phyloP scores from a whole-genome alignment of 2,888 invertebrate species.

The Molorchus minor region DNA sequence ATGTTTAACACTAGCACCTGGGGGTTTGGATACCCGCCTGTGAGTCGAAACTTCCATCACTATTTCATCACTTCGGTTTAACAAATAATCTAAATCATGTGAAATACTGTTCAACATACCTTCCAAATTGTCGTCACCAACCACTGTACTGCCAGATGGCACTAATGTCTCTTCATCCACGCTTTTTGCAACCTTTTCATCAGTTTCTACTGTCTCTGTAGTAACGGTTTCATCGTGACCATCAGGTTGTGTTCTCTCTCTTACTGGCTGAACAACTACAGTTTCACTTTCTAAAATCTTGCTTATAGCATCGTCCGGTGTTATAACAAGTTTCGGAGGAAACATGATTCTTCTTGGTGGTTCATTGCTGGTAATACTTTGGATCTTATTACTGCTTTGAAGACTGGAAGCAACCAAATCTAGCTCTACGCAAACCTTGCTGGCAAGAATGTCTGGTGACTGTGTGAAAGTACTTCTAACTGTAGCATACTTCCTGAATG shows the following conservation, averaged over 20 bases:
- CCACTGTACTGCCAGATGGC: constrained; percentile 54
- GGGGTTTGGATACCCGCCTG: constrained; percentile 51
- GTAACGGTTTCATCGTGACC: constrained; percentile 51
- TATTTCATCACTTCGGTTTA: constrained; percentile 67
- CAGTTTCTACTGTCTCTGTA: constrained; percentile 37
- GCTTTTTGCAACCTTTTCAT: constrained; percentile 31
- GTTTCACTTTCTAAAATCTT: constrained; percentile 40
- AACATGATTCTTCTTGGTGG: constrained; percentile 38
- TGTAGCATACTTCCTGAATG: constrained; percentile 39
- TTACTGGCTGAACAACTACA: constrained; percentile 27
- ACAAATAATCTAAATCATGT: constrained; percentile 81
- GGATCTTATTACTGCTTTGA: constrained; percentile 38
- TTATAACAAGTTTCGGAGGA: constrained; percentile 47
- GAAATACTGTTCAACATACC: constrained; percentile 83
- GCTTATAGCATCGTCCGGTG: constrained; percentile 48
- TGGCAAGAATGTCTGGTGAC: constrained; percentile 62
- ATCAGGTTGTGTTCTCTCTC: constrained; percentile 57
- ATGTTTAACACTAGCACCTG: constrained; percentile 51
- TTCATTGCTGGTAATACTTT: constrained; percentile 27
- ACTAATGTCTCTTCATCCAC: constrained; percentile 56
- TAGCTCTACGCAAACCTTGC: constrained; percentile 68
- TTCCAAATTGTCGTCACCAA: constrained; percentile 59
- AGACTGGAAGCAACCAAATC: constrained; percentile 61
- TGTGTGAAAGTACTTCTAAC: constrained; percentile 33
- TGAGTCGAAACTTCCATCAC: constrained; percentile 33